Evolutionary conservation across 2,797 vertebrate genomes (phyloP).

Genomic region (Sebastes elongatus): DNA sequence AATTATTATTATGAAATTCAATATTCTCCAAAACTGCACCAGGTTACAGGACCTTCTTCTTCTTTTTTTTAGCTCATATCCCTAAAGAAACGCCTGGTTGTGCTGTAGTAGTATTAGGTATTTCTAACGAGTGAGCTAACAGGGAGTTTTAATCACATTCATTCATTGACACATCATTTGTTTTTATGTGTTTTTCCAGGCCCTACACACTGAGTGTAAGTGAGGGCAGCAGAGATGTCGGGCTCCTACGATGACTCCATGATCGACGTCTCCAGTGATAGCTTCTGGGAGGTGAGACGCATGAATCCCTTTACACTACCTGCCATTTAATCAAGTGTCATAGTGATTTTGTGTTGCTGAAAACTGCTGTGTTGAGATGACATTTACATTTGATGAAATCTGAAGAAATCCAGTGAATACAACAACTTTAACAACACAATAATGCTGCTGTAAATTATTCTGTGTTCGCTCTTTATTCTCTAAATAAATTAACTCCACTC

Average conservation of each 20-base stretch:
- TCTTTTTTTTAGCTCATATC: neutral
- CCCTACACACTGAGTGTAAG: slow-evolving; percentile 54
- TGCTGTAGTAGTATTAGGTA: neutral
- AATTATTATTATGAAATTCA: no score
- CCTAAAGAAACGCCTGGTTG: no score
- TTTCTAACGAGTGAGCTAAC: neutral
- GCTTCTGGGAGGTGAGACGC: slow-evolving; percentile 97
- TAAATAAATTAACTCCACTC: neutral
- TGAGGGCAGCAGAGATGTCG: slow-evolving; percentile 87
- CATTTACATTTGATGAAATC: neutral
- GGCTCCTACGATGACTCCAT: slow-evolving; percentile 91
- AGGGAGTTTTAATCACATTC: neutral
- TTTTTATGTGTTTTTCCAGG: slow-evolving; percentile 32
- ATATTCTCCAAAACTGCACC: no score
- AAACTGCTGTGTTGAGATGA: neutral
- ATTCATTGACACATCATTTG: neutral
- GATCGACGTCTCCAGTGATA: slow-evolving; percentile 95
- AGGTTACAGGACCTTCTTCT: no score
- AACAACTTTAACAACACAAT: no score
- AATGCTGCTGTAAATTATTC: neutral
- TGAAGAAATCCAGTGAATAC: neutral
- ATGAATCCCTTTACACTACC: neutral
- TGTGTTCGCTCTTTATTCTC: neutral
- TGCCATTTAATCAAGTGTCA: neutral
- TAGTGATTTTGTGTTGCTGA: neutral